Evolutionary conservation across 2,797 vertebrate species (phyloP).

Genomic region (Megalops cyprinoides): DNA sequence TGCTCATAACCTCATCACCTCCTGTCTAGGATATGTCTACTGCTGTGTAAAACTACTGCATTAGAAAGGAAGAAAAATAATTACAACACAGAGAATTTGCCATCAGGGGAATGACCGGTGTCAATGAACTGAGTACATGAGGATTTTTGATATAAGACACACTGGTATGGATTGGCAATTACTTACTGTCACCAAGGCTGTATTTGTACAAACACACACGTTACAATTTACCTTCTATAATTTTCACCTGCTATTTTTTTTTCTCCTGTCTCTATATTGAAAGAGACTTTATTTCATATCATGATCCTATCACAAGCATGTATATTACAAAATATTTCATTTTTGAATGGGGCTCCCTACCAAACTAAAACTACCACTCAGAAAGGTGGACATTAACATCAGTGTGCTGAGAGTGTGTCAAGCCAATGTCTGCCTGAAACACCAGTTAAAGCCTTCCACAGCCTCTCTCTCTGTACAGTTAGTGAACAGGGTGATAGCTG

Average conservation of each 20-base stretch:
- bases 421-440: neutral
- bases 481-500: neutral
- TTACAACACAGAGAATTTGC: too few relatives aligned
- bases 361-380: too few relatives aligned
- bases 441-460: neutral
- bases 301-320: neutral
- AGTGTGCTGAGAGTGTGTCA: neutral
- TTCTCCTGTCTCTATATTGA: neutral
- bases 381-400: neutral
- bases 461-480: neutral
- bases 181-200: too few relatives aligned
- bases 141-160: neutral
- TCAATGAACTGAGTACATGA: too few relatives aligned
- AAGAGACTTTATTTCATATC: neutral
- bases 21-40: neutral
- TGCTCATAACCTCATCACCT: neutral
- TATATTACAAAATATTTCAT: too few relatives aligned
- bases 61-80: too few relatives aligned
- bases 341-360: too few relatives aligned
- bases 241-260: neutral
- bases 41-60: too few relatives aligned
- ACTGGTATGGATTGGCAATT: neutral
- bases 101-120: neutral
- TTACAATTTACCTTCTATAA: neutral
- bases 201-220: neutral